Evolutionary conservation across 2,113 vertebrate species (phyloP).

Genomic region (Myotis yumanensis): DNA sequence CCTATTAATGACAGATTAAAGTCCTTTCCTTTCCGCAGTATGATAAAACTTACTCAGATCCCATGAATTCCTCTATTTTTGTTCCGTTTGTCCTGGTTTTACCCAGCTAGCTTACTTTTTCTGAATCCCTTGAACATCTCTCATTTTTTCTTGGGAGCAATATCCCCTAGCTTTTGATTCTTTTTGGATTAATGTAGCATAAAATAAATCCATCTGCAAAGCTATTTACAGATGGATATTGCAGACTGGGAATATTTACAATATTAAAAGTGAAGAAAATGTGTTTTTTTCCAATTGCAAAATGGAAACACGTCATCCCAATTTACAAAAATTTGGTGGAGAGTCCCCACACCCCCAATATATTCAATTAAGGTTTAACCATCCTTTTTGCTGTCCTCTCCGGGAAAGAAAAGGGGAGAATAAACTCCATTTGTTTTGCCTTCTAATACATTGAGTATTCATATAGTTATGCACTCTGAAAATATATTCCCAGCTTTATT

Average conservation of each 20-base stretch:
- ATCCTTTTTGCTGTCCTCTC: background rate
- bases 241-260: background rate
- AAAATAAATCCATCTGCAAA: slow-evolving; percentile 24
- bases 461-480: slow-evolving; percentile 36
- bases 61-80: slow-evolving; percentile 37
- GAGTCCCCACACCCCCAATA: rapidly evolving
- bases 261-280: background rate
- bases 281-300: background rate
- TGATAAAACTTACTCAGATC: slow-evolving; percentile 34
- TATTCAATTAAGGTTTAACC: background rate
- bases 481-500: slow-evolving; percentile 57
- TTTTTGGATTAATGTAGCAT: slow-evolving; percentile 10
- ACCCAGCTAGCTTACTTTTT: background rate
- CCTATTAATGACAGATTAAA: background rate
- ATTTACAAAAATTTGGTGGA: background rate
- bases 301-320: background rate
- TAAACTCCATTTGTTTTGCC: background rate
- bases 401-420: background rate
- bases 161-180: background rate
- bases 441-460: slow-evolving; percentile 21
- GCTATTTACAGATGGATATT: slow-evolving; percentile 4
- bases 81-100: background rate
- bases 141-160: background rate
- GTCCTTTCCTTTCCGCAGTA: background rate
- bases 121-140: background rate